Conservation (phyloP, 1,140 invertebrate species). For the Drosophila pallidifrons region DNA sequence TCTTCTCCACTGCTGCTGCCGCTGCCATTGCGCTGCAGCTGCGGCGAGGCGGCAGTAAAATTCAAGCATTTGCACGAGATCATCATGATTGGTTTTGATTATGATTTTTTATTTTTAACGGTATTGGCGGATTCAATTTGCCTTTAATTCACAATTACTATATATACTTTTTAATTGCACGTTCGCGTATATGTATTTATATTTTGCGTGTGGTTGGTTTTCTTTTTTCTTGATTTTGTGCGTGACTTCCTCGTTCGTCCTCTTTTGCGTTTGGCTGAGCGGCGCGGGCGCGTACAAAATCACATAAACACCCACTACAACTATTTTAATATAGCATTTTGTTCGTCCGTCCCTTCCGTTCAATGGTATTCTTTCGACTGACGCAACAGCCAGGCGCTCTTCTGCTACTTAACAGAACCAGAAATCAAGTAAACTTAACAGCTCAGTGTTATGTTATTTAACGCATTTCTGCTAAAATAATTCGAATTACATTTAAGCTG, state of each 20-base stretch:
- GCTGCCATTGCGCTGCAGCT: slow-evolving; percentile 49
- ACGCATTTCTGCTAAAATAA: background rate
- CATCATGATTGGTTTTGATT: slow-evolving; percentile 59
- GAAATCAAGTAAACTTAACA: background rate
- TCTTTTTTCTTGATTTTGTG: slow-evolving; percentile 30
- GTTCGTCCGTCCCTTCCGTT: slow-evolving; percentile 28
- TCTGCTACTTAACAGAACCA: background rate
- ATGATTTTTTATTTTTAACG: slow-evolving; percentile 40
- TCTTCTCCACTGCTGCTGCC: slow-evolving; percentile 17
- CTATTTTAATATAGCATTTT: slow-evolving; percentile 29
- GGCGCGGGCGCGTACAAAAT: slow-evolving; percentile 55
- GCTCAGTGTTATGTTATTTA: slow-evolving; percentile 2
- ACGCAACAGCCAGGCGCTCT: slow-evolving; percentile 8
- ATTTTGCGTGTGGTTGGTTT: slow-evolving; percentile 10
- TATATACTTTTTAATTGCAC: slow-evolving; percentile 31
- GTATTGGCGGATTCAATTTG: slow-evolving; percentile 44
- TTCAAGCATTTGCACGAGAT: slow-evolving; percentile 80
- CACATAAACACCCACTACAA: slow-evolving; percentile 49
- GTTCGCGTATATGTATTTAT: slow-evolving; percentile 14
- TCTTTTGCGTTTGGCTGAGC: slow-evolving; percentile 48
- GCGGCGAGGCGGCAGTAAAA: slow-evolving; percentile 59
- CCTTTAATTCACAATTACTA: slow-evolving; percentile 31
- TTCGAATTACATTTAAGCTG: too few species aligned
- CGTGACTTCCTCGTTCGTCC: slow-evolving; percentile 54
- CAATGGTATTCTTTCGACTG: slow-evolving; percentile 43